Evolutionary conservation across 2,113 vertebrate species (phyloP).

Genomic region (Dromiciops gliroides): DNA sequence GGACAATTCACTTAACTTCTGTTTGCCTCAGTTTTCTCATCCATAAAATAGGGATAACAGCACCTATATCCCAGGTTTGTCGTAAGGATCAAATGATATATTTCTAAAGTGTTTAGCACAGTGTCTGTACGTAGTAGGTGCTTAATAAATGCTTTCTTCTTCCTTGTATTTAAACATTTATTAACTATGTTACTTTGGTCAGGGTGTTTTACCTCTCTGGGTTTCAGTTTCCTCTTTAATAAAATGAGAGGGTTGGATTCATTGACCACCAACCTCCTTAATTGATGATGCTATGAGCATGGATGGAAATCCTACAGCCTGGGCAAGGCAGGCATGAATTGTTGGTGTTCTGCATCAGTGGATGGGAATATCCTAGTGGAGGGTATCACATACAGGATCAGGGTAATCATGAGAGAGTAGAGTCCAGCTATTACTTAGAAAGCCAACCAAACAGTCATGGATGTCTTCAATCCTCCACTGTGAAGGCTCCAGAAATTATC

Average conservation of each 20-base stretch:
- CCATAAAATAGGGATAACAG: background rate
- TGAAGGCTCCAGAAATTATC: background rate
- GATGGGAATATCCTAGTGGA: background rate
- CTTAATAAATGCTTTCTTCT: background rate
- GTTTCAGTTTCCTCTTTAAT: conserved; percentile 5
- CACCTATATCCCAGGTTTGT: background rate
- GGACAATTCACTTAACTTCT: background rate
- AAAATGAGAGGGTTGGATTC: background rate
- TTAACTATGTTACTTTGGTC: background rate
- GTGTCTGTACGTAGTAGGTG: background rate
- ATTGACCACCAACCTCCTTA: background rate
- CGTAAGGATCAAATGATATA: background rate
- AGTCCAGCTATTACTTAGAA: background rate
- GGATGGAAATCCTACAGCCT: background rate
- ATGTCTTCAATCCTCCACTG: background rate
- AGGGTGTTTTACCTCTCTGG: background rate
- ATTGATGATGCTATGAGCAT: background rate
- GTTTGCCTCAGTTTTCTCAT: background rate
- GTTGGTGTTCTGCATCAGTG: background rate
- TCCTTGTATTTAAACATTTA: background rate
- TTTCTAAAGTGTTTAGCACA: background rate
- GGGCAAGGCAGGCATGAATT: background rate
- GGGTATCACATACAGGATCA: background rate
- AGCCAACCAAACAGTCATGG: background rate
- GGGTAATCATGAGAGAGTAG: background rate